Conservation (phyloP, 92 coral and sea anemone genomes). For the Porites lobata region DNA sequence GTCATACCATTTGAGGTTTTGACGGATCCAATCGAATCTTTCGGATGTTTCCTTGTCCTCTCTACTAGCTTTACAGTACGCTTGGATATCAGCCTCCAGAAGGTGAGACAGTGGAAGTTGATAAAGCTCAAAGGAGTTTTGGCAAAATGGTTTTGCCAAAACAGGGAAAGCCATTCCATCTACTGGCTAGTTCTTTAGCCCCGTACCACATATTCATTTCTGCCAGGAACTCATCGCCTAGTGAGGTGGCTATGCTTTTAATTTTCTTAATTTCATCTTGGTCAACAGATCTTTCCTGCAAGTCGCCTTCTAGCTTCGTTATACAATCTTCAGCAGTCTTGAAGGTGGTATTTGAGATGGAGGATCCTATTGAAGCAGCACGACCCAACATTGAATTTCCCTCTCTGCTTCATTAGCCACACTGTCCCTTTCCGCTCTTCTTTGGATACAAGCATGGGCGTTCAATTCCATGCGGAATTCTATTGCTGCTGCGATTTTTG, state of each 20-base stretch:
- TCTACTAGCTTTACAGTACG: slow-evolving; percentile 49
- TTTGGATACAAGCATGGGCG: slow-evolving; percentile 65
- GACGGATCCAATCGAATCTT: slow-evolving; percentile 57
- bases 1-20: slow-evolving; percentile 57
- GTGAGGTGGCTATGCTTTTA: slow-evolving; percentile 22
- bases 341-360: slow-evolving; percentile 40
- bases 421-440: slow-evolving; percentile 68
- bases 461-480: slow-evolving; percentile 61
- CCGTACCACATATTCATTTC: slow-evolving; percentile 73
- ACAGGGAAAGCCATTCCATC: slow-evolving; percentile 71
- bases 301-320: slow-evolving; percentile 39
- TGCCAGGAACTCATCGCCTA: slow-evolving; percentile 51
- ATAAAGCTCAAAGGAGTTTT: slow-evolving; percentile 47
- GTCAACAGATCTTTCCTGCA: slow-evolving; percentile 27
- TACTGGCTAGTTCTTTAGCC: slow-evolving; percentile 56
- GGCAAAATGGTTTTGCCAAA: slow-evolving; percentile 61
- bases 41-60: slow-evolving; percentile 40
- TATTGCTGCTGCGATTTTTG: slow-evolving; percentile 66
- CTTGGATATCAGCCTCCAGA: slow-evolving; percentile 65
- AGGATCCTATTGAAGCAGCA: slow-evolving; percentile 57
- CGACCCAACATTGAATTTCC: slow-evolving; percentile 59
- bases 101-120: slow-evolving; percentile 60
- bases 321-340: slow-evolving; percentile 40
- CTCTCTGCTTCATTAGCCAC: slow-evolving; percentile 80
- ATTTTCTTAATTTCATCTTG: slow-evolving; percentile 12